Evolutionary conservation across 2,113 vertebrate species (phyloP).

Genomic region (Ptyas mucosa): DNA sequence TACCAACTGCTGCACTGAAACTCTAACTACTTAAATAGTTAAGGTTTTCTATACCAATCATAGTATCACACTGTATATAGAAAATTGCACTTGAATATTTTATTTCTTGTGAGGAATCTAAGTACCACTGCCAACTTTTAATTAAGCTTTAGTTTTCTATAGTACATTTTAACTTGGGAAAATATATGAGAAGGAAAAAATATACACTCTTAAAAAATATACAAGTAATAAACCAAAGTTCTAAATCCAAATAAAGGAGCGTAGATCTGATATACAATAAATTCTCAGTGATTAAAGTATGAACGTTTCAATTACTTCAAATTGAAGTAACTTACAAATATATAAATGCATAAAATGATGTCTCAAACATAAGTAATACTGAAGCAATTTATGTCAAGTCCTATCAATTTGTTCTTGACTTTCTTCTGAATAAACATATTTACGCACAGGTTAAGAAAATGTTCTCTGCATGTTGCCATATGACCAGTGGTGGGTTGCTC

Average conservation of each 20-base stretch:
- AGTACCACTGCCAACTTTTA: neutral
- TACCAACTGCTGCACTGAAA: neutral
- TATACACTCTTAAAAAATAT: neutral
- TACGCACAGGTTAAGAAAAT: neutral
- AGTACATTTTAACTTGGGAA: neutral
- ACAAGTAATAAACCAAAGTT: neutral
- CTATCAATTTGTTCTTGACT: neutral
- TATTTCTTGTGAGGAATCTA: constrained; percentile 31
- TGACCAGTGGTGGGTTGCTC: too few species aligned
- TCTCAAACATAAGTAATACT: neutral
- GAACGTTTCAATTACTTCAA: neutral
- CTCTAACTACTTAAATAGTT: neutral
- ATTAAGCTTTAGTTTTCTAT: constrained; percentile 35
- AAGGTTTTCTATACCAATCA: constrained; percentile 28
- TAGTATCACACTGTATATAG: neutral
- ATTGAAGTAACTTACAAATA: neutral
- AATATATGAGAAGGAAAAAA: constrained; percentile 4
- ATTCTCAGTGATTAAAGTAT: neutral
- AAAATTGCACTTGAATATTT: neutral
- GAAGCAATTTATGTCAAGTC: neutral
- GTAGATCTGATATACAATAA: neutral
- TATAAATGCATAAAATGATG: neutral
- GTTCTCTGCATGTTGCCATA: neutral
- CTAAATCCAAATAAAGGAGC: neutral
- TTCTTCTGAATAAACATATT: neutral